These are phyloP conservation scores for Malurus elegans DNA, from an alignment of 2,113 vertebrate species.

Conservation along the genomic window DNA sequence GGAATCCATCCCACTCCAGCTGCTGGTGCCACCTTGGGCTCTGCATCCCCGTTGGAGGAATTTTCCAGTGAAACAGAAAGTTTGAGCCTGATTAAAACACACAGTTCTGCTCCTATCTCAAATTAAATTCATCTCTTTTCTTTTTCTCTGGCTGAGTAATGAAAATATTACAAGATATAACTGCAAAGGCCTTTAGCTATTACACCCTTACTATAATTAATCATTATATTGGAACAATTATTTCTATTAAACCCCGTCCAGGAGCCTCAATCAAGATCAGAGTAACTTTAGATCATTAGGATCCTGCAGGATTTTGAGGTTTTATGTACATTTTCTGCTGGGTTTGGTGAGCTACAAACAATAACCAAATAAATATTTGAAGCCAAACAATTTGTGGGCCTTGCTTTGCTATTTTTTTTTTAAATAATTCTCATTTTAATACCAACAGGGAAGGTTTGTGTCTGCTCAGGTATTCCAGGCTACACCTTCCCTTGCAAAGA, in stretches of 20 bases:
- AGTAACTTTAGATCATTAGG: not conserved
- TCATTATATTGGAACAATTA: slow-evolving; percentile 20
- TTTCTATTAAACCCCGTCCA: not conserved
- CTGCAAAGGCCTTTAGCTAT: not conserved
- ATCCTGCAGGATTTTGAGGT: not conserved
- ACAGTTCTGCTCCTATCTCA: not conserved
- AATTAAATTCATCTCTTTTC: not conserved
- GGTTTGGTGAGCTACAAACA: not conserved
- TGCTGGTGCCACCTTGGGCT: not conserved
- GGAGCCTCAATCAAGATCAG: not conserved
- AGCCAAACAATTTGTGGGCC: not conserved
- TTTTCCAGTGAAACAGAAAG: not conserved
- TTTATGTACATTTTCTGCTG: not conserved
- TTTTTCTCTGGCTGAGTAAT: not conserved
- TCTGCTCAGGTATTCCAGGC: not conserved
- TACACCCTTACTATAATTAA: slow-evolving; percentile 5
- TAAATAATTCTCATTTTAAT: not conserved
- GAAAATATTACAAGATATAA: not conserved
- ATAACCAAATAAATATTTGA: not conserved
- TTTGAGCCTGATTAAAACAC: not conserved
- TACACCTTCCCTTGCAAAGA: not conserved
- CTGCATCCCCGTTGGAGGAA: not conserved
- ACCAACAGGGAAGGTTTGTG: not conserved
- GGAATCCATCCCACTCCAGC: not conserved
- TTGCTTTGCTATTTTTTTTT: not conserved